Evolutionary conservation across 2,888 invertebrate genomes (phyloP).

Genomic region (Timema podura): DNA sequence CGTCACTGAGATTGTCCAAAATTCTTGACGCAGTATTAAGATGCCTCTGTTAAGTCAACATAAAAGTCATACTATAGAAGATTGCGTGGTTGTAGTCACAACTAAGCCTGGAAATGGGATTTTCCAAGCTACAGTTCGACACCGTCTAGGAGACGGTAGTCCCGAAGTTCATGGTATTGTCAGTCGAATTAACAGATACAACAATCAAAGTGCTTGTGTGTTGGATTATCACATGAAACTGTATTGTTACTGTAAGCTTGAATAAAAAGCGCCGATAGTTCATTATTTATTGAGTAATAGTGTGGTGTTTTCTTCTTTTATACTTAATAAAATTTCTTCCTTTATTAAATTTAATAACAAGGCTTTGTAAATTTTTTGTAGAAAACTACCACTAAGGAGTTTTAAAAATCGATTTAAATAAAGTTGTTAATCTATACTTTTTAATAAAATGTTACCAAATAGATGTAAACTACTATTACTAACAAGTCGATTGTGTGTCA

Average conservation of each 20-base stretch:
- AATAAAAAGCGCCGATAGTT: too few species aligned
- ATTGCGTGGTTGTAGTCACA: conserved; percentile 57
- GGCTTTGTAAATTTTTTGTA: too few species aligned
- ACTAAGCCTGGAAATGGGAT: conserved; percentile 65
- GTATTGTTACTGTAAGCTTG: conserved; percentile 44
- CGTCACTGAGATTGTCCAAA: conserved; percentile 55
- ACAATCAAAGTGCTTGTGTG: conserved; percentile 43
- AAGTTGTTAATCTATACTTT: too few species aligned
- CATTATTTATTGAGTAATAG: too few species aligned
- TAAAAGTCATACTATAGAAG: conserved; percentile 41
- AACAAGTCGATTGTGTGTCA: too few species aligned
- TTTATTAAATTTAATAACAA: too few species aligned
- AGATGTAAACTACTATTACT: too few species aligned
- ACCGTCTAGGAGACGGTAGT: conserved; percentile 38
- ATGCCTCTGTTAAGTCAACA: conserved; percentile 24
- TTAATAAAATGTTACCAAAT: too few species aligned
- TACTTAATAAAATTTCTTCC: too few species aligned
- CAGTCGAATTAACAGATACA: conserved; percentile 45
- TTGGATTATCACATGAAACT: conserved; percentile 37
- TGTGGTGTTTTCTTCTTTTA: too few species aligned
- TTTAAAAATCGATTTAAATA: too few species aligned
- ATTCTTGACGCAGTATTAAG: conserved; percentile 63
- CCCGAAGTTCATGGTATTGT: conserved; percentile 59
- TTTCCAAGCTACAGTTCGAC: conserved; percentile 74
- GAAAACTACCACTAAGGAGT: too few species aligned